Evolutionary conservation across 64 coral and sea anemone genomes (phyloP).

Genomic region (Platygyra sinensis): DNA sequence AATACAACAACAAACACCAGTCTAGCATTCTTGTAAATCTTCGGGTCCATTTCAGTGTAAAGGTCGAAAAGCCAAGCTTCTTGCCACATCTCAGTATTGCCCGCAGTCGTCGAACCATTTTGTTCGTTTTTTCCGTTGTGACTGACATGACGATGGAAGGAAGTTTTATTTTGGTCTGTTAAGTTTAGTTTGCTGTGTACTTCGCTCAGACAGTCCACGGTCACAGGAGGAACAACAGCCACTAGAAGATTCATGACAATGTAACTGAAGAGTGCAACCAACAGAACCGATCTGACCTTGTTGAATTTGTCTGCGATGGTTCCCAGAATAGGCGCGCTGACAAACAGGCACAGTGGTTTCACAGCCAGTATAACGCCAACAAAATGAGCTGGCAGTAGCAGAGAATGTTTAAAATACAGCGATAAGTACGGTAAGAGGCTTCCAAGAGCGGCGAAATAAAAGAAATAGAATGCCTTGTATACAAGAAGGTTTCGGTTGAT

Average conservation of each 20-base stretch:
- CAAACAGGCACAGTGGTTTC: conserved; percentile 85
- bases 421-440: conserved; percentile 81
- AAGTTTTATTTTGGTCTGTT: conserved; percentile 19
- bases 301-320: conserved; percentile 95
- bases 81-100: conserved; percentile 77
- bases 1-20: conserved; percentile 78
- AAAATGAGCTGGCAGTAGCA: conserved; percentile 83
- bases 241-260: conserved; percentile 71
- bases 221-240: conserved; percentile 84
- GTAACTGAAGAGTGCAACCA: conserved; percentile 76
- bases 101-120: neutral
- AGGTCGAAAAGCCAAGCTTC: conserved; percentile 85
- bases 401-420: conserved; percentile 93
- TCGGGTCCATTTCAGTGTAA: conserved; percentile 73
- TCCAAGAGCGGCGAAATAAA: conserved; percentile 89
- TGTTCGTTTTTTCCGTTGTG: neutral
- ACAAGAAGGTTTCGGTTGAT: conserved; percentile 77
- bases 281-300: conserved; percentile 74
- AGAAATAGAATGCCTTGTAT: conserved; percentile 96
- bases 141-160: neutral
- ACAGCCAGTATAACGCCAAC: conserved; percentile 85
- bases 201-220: conserved; percentile 74
- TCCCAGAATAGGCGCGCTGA: conserved; percentile 87
- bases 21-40: conserved; percentile 79
- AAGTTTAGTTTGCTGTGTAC: conserved; percentile 74